phyloP scores from a whole-genome alignment of 2,113 vertebrate genomes.

The Crypturellus undulatus region DNA sequence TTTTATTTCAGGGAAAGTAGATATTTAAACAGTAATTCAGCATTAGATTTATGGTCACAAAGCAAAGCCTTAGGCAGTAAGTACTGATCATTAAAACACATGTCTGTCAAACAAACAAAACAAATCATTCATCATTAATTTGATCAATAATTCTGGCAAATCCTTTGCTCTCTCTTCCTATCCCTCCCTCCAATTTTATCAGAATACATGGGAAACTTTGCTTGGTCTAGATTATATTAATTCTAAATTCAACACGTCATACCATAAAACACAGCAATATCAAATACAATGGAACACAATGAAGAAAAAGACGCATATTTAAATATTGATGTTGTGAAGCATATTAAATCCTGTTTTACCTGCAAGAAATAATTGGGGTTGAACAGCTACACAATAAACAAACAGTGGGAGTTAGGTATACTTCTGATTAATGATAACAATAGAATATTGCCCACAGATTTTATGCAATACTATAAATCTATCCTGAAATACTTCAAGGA shows the following conservation, averaged over 20 bases:
- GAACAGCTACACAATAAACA: conserved; percentile 20
- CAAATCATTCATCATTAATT: background rate
- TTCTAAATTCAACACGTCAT: background rate
- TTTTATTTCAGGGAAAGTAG: background rate
- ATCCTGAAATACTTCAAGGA: background rate
- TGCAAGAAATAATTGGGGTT: conserved; percentile 56
- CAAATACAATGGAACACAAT: background rate
- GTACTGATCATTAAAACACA: background rate
- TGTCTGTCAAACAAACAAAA: background rate
- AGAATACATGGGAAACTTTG: background rate
- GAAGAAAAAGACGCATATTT: conserved; percentile 49
- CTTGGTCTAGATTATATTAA: background rate
- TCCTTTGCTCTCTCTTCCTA: background rate
- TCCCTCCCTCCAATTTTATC: background rate
- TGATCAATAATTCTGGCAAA: conserved; percentile 1
- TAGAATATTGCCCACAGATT: background rate
- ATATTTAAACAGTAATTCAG: background rate
- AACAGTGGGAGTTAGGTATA: background rate
- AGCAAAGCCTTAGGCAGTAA: background rate
- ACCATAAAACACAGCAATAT: background rate
- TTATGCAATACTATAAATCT: conserved; percentile 13
- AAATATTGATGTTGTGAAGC: conserved; percentile 49
- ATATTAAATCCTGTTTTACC: conserved; percentile 62
- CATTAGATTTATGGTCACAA: background rate
- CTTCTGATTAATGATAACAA: conserved; percentile 35